Conservation (phyloP, 2,888 invertebrate species). For the Hirudinaria manillensis region DNA sequence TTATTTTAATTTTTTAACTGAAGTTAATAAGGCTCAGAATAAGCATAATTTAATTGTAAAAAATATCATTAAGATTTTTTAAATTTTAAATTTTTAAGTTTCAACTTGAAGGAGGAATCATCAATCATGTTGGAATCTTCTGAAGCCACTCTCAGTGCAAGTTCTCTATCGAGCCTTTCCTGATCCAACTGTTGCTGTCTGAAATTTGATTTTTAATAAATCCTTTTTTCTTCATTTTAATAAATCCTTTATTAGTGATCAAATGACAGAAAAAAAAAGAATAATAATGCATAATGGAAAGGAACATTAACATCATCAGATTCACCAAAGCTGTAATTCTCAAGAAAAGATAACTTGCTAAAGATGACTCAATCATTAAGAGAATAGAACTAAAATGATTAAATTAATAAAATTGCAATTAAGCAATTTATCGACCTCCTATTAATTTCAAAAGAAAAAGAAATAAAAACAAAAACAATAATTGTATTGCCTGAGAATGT, state of each 20-base stretch:
- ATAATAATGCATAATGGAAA: background rate
- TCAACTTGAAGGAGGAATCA: conserved; percentile 42
- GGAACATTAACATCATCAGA: background rate
- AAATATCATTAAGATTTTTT: too few species aligned
- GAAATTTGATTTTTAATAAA: background rate
- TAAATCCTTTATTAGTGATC: too few species aligned
- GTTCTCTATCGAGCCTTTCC: conserved; percentile 85
- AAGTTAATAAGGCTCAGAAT: too few species aligned
- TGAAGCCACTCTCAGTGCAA: conserved; percentile 83
- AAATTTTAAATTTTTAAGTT: too few species aligned
- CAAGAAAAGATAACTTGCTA: background rate
- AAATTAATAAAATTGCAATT: too few species aligned
- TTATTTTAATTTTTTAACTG: too few species aligned
- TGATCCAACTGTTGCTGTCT: conserved; percentile 70
- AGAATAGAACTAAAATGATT: too few species aligned
- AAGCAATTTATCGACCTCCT: too few species aligned
- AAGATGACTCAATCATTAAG: background rate
- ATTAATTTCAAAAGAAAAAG: background rate
- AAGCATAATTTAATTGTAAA: too few species aligned
- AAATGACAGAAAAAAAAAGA: too few species aligned
- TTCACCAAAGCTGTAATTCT: background rate
- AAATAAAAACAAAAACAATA: background rate
- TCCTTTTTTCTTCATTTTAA: background rate
- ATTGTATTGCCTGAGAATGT: conserved; percentile 11
- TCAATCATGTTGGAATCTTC: conserved; percentile 58